These are phyloP conservation scores for Frankliniella fusca DNA, from an alignment of 2,888 invertebrate genomes.

Conservation along the genomic window DNA sequence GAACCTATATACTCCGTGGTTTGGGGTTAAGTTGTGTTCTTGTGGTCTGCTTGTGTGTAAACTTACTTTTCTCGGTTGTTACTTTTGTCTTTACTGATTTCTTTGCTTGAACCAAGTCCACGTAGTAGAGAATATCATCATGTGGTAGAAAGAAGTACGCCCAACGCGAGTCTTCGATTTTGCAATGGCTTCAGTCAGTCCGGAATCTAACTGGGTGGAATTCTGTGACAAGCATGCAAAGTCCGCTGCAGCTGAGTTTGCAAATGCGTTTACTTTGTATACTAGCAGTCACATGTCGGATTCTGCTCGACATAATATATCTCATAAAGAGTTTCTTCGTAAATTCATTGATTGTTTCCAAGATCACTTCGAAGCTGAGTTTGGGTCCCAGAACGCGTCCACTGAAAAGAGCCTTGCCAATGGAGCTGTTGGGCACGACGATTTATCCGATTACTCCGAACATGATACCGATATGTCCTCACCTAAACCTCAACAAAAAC, in stretches of 20 bases:
- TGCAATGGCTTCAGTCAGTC: constrained; percentile 27
- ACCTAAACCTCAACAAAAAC: constrained; percentile 74
- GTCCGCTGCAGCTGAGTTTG: constrained; percentile 81
- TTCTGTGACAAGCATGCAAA: constrained; percentile 84
- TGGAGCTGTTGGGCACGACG: constrained; percentile 40
- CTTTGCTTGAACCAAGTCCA: background rate
- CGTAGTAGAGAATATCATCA: background rate
- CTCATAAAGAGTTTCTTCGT: constrained; percentile 73
- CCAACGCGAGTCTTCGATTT: background rate
- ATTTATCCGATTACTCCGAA: constrained; percentile 64
- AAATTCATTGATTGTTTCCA: constrained; percentile 81
- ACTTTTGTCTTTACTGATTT: background rate
- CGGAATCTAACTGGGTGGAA: constrained; percentile 61
- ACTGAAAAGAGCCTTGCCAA: constrained; percentile 37
- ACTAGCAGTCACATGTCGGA: constrained; percentile 67
- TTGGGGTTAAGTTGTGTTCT: background rate
- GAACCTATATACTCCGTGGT: too few relatives aligned
- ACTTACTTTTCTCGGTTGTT: background rate
- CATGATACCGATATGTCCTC: constrained; percentile 64
- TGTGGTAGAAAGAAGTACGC: background rate
- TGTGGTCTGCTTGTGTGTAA: constrained; percentile 18
- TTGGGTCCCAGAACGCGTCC: constrained; percentile 52
- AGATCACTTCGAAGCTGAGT: constrained; percentile 79
- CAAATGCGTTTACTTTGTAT: constrained; percentile 76
- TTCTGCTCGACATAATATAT: constrained; percentile 57